Percentiles rank a stretch among this genome's conserved stretches.
phyloP scores from a whole-genome alignment of 2,797 vertebrate species.

The Leptodactylus fallax region DNA sequence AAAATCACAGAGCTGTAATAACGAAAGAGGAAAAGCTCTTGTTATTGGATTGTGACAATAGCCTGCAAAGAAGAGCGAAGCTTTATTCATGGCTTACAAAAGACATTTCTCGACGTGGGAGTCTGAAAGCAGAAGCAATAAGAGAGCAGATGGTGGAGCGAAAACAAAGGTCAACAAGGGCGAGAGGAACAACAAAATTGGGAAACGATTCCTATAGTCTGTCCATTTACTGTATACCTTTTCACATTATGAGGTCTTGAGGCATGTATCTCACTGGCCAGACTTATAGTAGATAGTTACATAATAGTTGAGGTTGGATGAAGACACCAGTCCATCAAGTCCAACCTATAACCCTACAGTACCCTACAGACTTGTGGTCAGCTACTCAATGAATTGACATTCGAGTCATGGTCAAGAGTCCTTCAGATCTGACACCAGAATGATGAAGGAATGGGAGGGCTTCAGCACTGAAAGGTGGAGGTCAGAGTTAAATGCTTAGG shows the following conservation, averaged over 20 bases:
- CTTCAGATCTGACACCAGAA: not conserved
- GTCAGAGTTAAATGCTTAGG: no score
- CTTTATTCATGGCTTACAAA: not conserved
- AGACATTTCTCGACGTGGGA: not conserved
- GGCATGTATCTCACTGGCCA: not conserved
- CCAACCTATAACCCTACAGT: no score
- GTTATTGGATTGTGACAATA: not conserved
- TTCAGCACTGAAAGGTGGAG: no score
- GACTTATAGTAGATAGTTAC: no score
- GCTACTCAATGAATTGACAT: not conserved
- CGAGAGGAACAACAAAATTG: not conserved
- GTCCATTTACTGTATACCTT: not conserved
- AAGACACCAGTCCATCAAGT: no score
- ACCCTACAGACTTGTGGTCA: not conserved
- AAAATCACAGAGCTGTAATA: constrained; percentile 52
- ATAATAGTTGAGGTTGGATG: no score
- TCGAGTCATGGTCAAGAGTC: not conserved
- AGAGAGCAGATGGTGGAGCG: not conserved
- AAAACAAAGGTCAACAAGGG: not conserved
- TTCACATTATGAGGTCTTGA: not conserved
- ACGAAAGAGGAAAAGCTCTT: constrained; percentile 43
- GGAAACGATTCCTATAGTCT: no score
- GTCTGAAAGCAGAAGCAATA: constrained; percentile 4
- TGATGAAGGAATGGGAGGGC: not conserved
- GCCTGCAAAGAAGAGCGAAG: not conserved